Base-by-base conservation (phyloP, 2,888 invertebrate species). In the Cantharis lateralis region DNA sequence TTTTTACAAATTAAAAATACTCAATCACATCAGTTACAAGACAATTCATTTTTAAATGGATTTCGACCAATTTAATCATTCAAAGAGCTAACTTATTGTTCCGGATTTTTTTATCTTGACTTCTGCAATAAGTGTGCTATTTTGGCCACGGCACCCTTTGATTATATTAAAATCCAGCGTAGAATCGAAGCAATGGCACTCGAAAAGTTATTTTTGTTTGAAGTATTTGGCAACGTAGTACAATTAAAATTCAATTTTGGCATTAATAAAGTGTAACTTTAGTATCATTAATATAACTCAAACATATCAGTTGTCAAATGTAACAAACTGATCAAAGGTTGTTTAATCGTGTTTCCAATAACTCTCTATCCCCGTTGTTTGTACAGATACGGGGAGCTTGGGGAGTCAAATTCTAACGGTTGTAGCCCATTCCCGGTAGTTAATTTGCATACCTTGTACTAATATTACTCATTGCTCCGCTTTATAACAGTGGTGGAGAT, bases 381-480 rank as follows among this genome's bases (percentile, higher is more conserved):
- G 74, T 71, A 71, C 72, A 77, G 68, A 74, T 72, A 70, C 68
- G 79, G 80, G 80, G 80, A 78, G 79, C 79, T 77, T 78, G 76
- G 81, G 80, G 81, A 81, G 79, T 82, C 81, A 80, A 79, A 83
- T 83, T 82, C 83, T 82, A 79, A 78, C 80, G 81, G 80, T 79
- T 77, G 81, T 74, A 72, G 80, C 81, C 80, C 81, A 82, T 82
- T 81, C 82, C 64, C 81, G 78, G 77, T 79, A 82, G 84, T 83
- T 84, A 84, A 84, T 84, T 84, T 84, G 83, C 84, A 84, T 84
- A 83, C 82, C 83, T 82, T 80, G 82, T 81, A 81, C 81, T 83
- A 82, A 83, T 82, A 82, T 83, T 82, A 83, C 83, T 81, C 81
- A 82, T 81, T 83, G 81, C 76, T 76, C 72, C 71, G 71, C 74